Evolutionary conservation across 2,113 vertebrate genomes (phyloP), one percentile per base, ranked within the genome.

Genomic region (Haplochromis burtoni): DNA sequence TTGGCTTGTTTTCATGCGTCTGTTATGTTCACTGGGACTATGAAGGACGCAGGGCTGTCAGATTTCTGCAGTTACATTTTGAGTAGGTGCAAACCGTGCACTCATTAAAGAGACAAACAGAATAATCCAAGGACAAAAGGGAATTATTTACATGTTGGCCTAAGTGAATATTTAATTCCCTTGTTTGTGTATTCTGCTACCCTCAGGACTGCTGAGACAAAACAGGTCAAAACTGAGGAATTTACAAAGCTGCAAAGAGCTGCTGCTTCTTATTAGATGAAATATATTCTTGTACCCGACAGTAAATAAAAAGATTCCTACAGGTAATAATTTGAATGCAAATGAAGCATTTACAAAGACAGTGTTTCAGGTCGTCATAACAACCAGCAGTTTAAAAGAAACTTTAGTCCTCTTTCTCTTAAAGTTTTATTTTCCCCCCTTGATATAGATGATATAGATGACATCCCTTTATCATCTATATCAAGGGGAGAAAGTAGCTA

Each of bases 61-160:
- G 45, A 82, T 53, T 35, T 80, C 54, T 66, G 53, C 33, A 47
- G 82, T 63, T 86, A 66, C 29, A 51, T 76, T 78, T 55, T 16
- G 31, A 80, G 49, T 35, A 68, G 21, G 21, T 42, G n/a, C 10
- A 83, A 87, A 84, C 40, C 5, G 85, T 81, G 80, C 38, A 63
- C 68, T 89, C 29, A 83, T 51, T 78, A 78, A n/a, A 78, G 26
- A 78, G 73, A 51, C 42, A 73, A 73, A 88, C 10, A 78, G 57
- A 55, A 83, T 49, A 86, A 63, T 42, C 86, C 68, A 88, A 89
- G 79, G 88, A 81, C 80, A 86, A 87, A 84, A 8, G 35, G 57
- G 53, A 78, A 57, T 35, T 54, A 89, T 78, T 78, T 78, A 78
- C 16, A 33, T 83, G 84, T 80, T 63, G 54, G 81, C 59, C 79